These are phyloP conservation scores for Ceyx margarethae DNA, from an alignment of 2,113 vertebrate species.

Conservation along the genomic window DNA sequence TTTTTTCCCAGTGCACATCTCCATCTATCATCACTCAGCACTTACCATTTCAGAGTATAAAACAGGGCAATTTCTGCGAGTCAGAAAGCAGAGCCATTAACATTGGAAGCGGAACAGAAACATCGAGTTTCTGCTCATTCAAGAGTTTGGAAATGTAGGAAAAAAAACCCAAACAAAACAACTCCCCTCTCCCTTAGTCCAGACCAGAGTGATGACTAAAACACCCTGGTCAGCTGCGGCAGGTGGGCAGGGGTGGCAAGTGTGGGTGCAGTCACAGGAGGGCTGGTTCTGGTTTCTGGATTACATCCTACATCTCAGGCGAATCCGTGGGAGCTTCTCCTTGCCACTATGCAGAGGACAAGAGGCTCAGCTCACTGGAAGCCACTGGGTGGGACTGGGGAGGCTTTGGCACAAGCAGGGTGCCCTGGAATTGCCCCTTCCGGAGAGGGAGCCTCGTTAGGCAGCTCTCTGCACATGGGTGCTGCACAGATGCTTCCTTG, in stretches of 20 bases:
- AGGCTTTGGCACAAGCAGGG: neutral
- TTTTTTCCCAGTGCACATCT: neutral
- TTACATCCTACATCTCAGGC: accelerated
- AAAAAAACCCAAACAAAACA: neutral
- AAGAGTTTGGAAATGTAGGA: neutral
- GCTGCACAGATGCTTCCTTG: neutral
- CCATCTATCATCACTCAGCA: neutral
- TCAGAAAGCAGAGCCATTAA: slow-evolving; percentile 15
- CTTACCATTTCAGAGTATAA: neutral
- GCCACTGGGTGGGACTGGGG: accelerated
- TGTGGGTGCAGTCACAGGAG: accelerated
- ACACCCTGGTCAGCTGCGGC: neutral
- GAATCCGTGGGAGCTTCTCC: accelerated
- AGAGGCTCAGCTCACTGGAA: neutral
- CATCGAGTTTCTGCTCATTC: neutral
- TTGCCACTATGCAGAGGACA: accelerated
- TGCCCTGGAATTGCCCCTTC: neutral
- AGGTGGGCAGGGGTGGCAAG: neutral
- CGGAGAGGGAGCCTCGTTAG: neutral
- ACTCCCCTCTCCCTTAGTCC: neutral
- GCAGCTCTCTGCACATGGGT: neutral
- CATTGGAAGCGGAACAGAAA: neutral
- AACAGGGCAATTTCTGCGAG: slow-evolving; percentile 14
- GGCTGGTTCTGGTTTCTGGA: accelerated
- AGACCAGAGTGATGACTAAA: neutral